Base-by-base conservation (phyloP, 2,888 invertebrate species). In the Tipula lateralis region DNA sequence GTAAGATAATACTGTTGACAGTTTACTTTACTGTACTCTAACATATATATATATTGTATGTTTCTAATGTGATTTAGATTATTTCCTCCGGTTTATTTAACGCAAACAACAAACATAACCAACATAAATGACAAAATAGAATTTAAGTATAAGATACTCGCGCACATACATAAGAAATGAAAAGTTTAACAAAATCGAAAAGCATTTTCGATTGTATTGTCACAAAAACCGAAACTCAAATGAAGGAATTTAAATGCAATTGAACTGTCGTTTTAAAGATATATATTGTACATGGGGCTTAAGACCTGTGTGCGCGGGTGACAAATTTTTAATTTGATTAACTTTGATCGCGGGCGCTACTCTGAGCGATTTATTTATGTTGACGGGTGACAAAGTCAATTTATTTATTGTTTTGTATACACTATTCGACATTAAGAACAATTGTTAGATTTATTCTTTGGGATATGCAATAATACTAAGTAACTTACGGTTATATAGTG, bases 1-100 rank as follows among this genome's bases (percentile, higher is more conserved):
- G 66, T 66, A 66, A 66, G 66, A 66, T 66, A 66, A 66, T 66
- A 66, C 66, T 66, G 66, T 66, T 66, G 66, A 66, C 66, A 66
- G 66, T 66, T 66, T 66, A 66, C 66, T 66, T 24, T 66, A 24
- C 19, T 66, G 9, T 1, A 66, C n/a, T n/a, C n/a, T n/a, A n/a
- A n/a, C 9, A 16, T 44, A 44, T 44, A n/a, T 44, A 44, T 44
- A 44, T 66, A 9, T 66, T 24, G 66, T 24, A 24, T 66, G 66
- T 66, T 66, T 66, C 66, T 66, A 66, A 66, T 66, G 66, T 66
- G 66, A 24, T 66, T 66, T 66, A 66, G 66, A 66, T 66, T 66
- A 66, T 66, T 66, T 66, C 24, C 66, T 66, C 19, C 1, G 24
- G 66, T 66, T 66, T 24, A 19, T 66, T 16, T 24, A 66, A 19